These are phyloP conservation scores for Etia nguti DNA, from an alignment of 2,113 vertebrate species.

Conservation along the genomic window DNA sequence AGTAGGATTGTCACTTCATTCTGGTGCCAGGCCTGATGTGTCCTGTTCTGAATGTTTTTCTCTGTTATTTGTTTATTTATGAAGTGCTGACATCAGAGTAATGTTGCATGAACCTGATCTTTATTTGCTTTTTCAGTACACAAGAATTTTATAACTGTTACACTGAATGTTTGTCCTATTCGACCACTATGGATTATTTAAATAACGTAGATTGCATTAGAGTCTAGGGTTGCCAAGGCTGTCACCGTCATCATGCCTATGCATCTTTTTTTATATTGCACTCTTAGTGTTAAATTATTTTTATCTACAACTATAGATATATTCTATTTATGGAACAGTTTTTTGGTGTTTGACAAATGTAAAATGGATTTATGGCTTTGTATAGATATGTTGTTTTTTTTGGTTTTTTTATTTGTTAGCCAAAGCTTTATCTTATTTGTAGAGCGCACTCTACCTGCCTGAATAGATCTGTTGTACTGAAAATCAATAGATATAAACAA, in stretches of 20 bases:
- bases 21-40: background rate
- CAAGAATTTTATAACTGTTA: background rate
- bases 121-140: background rate
- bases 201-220: background rate
- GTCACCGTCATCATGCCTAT: background rate
- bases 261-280: background rate
- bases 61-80: background rate
- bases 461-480: background rate
- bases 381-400: background rate
- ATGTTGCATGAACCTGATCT: background rate
- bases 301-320: background rate
- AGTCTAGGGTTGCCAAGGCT: background rate
- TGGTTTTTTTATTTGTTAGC: background rate
- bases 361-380: background rate
- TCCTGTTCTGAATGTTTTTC: background rate
- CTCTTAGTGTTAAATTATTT: background rate
- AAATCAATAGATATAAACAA: background rate
- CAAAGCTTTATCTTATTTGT: background rate
- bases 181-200: rapidly evolving
- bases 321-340: background rate
- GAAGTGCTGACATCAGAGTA: background rate
- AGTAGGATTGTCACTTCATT: background rate
- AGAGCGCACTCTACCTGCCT: background rate
- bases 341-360: background rate
- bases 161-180: background rate